phyloP scores from a whole-genome alignment of 2,888 invertebrate genomes.

The Drosophila pegasa region DNA sequence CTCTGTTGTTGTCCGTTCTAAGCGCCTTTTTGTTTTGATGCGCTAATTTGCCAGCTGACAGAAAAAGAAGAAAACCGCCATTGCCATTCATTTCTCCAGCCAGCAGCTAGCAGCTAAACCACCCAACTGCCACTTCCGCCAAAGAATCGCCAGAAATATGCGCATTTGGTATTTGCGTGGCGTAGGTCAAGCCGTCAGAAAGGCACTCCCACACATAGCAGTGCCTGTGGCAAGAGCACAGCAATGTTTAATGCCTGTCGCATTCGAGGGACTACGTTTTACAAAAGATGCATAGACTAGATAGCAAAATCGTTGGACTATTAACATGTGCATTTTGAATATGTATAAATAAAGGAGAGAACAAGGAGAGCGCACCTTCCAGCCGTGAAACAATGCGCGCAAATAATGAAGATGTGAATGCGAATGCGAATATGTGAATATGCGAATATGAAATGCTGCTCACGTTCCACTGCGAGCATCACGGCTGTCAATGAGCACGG shows the following conservation, averaged over 20 bases:
- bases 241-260: constrained; percentile 22
- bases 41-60: constrained; percentile 68
- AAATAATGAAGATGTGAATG: constrained; percentile 21
- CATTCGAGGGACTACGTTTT: constrained; percentile 12
- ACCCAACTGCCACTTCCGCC: not conserved
- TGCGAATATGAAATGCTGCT: constrained; percentile 38
- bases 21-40: constrained; percentile 70
- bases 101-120: constrained; percentile 5
- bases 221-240: constrained; percentile 2
- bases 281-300: constrained; percentile 12
- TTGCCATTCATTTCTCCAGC: constrained; percentile 28
- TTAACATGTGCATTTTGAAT: constrained; percentile 31
- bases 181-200: constrained; percentile 67
- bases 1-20: constrained; percentile 34
- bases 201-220: constrained; percentile 10
- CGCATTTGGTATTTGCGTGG: constrained; percentile 69
- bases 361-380: not conserved
- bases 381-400: constrained; percentile 33
- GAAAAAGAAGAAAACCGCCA: constrained; percentile 41
- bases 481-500: constrained; percentile 44
- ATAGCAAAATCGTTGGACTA: constrained; percentile 13
- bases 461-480: constrained; percentile 44
- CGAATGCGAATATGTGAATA: constrained; percentile 16
- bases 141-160: constrained; percentile 41
- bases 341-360: not conserved